Percentiles rank a stretch among this genome's conserved stretches.
Conservation (phyloP, 2,888 invertebrate species). For the Chaetogeoica ovagalla region DNA sequence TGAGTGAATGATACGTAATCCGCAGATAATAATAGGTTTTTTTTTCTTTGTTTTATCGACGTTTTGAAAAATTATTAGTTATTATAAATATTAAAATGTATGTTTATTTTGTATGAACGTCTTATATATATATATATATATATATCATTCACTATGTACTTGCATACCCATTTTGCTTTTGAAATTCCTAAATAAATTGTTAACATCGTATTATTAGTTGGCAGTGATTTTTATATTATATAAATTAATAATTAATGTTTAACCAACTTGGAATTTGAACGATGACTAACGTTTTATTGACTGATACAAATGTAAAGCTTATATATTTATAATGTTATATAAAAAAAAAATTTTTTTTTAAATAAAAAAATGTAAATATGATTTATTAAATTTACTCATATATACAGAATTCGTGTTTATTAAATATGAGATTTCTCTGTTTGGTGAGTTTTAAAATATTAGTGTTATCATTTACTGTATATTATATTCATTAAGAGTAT, state of each 20-base stretch:
- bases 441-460: too few relatives aligned
- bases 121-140: too few relatives aligned
- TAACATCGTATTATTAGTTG: slow-evolving; percentile 27
- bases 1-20: neutral
- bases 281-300: slow-evolving; percentile 24
- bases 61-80: neutral
- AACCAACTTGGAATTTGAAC: slow-evolving; percentile 27
- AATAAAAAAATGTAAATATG: too few relatives aligned
- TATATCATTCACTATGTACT: too few relatives aligned
- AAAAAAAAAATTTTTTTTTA: too few relatives aligned
- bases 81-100: neutral
- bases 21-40: neutral
- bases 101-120: neutral
- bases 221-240: neutral
- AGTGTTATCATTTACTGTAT: too few relatives aligned
- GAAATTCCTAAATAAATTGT: neutral
- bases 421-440: too few relatives aligned
- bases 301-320: neutral
- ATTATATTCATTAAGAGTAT: too few relatives aligned
- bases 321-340: neutral
- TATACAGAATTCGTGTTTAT: too few relatives aligned
- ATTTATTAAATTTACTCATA: too few relatives aligned
- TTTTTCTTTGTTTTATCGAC: neutral
- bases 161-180: too few relatives aligned
- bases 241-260: neutral